These are phyloP conservation scores for Origma solitaria DNA, from an alignment of 2,113 vertebrate species.

Conservation along the genomic window DNA sequence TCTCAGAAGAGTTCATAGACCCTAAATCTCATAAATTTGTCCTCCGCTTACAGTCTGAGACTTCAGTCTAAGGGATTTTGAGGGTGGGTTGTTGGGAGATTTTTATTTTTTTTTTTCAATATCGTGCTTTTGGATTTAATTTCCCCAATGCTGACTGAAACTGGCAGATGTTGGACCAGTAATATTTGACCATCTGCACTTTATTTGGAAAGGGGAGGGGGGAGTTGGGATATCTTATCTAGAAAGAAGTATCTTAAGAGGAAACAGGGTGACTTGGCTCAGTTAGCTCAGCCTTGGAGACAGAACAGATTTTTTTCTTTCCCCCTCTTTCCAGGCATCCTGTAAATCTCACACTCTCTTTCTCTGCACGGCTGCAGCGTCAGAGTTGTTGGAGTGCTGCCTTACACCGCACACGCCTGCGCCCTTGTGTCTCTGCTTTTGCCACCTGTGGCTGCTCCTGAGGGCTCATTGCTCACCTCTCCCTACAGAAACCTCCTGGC, in stretches of 20 bases:
- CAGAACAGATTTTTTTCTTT: neutral
- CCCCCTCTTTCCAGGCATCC: neutral
- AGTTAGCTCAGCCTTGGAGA: slow-evolving; percentile 43
- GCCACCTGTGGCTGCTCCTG: neutral
- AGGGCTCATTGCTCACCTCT: neutral
- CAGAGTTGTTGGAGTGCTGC: slow-evolving; percentile 17
- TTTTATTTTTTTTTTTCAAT: neutral
- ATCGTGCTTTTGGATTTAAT: slow-evolving; percentile 50
- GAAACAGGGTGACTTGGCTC: slow-evolving; percentile 23
- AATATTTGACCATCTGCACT: slow-evolving; percentile 76
- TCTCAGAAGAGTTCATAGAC: slow-evolving; percentile 80
- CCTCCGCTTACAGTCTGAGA: slow-evolving; percentile 78
- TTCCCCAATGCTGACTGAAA: slow-evolving; percentile 63
- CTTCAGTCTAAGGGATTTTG: slow-evolving; percentile 69
- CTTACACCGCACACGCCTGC: neutral
- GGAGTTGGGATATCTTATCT: slow-evolving; percentile 1
- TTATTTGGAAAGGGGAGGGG: slow-evolving; percentile 66
- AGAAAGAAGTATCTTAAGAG: slow-evolving; percentile 58
- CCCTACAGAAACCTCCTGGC: neutral
- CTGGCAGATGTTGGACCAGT: slow-evolving; percentile 70
- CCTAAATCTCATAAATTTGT: slow-evolving; percentile 80
- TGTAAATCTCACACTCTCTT: neutral
- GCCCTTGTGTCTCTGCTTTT: neutral
- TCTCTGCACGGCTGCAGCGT: slow-evolving; percentile 15
- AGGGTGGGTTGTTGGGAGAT: slow-evolving; percentile 14